Evolutionary conservation across 92 coral and sea anemone species (phyloP).

Genomic region (Meandrina meandrites): DNA sequence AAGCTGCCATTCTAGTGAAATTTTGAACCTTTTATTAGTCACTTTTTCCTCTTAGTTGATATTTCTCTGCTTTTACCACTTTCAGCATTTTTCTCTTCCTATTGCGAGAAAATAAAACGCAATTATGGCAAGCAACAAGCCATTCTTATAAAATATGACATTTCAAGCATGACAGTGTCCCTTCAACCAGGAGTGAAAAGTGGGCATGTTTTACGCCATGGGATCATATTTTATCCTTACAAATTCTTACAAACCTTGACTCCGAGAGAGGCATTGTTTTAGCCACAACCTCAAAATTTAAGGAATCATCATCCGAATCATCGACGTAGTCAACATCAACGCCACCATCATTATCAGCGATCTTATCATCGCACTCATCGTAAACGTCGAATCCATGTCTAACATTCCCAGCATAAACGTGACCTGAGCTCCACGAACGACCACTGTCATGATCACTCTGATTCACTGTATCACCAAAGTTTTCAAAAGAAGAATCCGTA

Average conservation of each 20-base stretch:
- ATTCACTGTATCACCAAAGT: background rate
- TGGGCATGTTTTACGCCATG: too few relatives aligned
- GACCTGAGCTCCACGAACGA: background rate
- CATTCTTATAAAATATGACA: too few relatives aligned
- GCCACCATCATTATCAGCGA: background rate
- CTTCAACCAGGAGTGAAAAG: too few relatives aligned
- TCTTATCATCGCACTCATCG: background rate
- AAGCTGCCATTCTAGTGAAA: too few relatives aligned
- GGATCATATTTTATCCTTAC: too few relatives aligned
- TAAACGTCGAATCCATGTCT: background rate
- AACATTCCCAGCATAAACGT: background rate
- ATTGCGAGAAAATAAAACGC: too few relatives aligned
- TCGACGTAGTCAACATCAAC: background rate
- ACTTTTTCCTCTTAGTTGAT: too few relatives aligned
- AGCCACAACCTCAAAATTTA: slow-evolving; percentile 56
- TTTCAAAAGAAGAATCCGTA: slow-evolving; percentile 34
- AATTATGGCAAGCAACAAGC: too few relatives aligned
- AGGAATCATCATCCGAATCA: slow-evolving; percentile 11
- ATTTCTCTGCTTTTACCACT: too few relatives aligned
- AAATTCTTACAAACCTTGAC: slow-evolving; percentile 42
- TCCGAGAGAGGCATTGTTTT: slow-evolving; percentile 55
- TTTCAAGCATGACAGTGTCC: too few relatives aligned
- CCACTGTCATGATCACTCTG: background rate
- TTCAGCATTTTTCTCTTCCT: too few relatives aligned
- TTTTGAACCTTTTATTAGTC: too few relatives aligned